Evolutionary conservation across 2,888 invertebrate genomes (phyloP).

Genomic region (Andricus curvator): DNA sequence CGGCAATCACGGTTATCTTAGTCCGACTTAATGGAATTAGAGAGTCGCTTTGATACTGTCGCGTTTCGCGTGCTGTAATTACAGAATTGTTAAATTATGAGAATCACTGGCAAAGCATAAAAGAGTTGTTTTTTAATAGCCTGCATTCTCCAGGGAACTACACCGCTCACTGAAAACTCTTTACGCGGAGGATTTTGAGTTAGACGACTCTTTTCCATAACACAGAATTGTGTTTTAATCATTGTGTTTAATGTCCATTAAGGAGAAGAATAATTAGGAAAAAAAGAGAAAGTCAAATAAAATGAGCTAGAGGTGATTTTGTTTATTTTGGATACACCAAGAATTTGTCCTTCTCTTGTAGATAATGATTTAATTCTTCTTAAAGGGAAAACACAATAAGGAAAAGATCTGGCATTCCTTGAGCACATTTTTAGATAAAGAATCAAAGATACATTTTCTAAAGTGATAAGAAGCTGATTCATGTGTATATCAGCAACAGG

Average conservation of each 20-base stretch:
- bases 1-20: constrained; percentile 64
- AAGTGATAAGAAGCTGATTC: background rate
- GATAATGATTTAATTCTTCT: no score
- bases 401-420: background rate
- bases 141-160: constrained; percentile 20
- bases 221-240: background rate
- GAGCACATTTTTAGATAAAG: background rate
- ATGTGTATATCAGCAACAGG: background rate
- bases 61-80: constrained; percentile 29
- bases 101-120: constrained; percentile 37
- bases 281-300: no score
- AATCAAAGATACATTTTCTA: no score
- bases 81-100: constrained; percentile 41
- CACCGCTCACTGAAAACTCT: background rate
- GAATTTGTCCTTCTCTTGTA: no score
- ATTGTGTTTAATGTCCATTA: background rate
- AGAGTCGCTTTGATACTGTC: constrained; percentile 60
- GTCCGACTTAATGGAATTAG: constrained; percentile 65
- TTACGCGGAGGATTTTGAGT: constrained; percentile 4
- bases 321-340: no score
- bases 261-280: background rate
- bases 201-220: background rate
- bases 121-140: constrained; percentile 34
- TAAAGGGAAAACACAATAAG: background rate
- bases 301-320: no score